phyloP scores from a whole-genome alignment of 2,797 vertebrate genomes.

The Gallirallus australis region DNA sequence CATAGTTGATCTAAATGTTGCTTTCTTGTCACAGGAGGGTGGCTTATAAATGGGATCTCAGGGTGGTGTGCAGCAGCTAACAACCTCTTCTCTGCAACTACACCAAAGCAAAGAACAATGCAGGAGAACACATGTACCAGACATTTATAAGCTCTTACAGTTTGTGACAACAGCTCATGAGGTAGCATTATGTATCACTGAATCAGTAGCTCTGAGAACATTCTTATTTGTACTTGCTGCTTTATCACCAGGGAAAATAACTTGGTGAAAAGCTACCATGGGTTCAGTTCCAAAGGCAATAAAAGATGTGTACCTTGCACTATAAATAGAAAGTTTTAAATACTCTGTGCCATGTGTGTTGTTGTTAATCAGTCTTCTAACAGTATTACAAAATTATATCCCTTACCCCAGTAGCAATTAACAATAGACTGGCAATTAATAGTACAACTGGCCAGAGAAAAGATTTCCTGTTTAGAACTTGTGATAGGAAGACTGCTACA shows the following conservation, averaged over 20 bases:
- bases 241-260: not conserved
- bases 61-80: not conserved
- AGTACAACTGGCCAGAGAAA: not conserved
- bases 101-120: not conserved
- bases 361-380: not conserved
- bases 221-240: not conserved
- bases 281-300: not conserved
- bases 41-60: not conserved
- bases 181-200: not conserved
- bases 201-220: not conserved
- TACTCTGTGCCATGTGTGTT: not conserved
- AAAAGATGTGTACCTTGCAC: not conserved
- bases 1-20: not conserved
- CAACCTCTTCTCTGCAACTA: not conserved
- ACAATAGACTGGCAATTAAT: accelerated
- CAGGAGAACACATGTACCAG: not conserved
- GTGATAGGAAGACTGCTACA: not conserved
- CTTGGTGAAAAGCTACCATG: not conserved
- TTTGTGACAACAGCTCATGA: not conserved
- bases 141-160: not conserved
- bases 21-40: not conserved
- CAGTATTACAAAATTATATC: not conserved
- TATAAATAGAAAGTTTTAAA: not conserved
- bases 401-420: not conserved
- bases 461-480: not conserved